phyloP scores from a whole-genome alignment of 2,888 invertebrate genomes.

The Podabrus alpinus region DNA sequence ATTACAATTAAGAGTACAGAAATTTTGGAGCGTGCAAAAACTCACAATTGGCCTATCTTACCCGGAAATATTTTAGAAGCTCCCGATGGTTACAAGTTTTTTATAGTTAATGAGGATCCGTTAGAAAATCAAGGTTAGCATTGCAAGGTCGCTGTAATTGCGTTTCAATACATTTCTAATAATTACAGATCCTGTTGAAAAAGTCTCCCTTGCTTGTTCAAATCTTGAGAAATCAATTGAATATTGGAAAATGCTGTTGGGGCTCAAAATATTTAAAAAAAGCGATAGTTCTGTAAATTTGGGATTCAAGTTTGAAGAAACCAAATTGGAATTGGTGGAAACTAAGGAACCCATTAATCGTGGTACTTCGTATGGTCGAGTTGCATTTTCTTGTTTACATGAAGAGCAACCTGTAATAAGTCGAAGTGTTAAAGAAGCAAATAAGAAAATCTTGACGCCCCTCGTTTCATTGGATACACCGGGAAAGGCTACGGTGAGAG shows the following conservation, averaged over 20 bases:
- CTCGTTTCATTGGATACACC: slow-evolving; percentile 93
- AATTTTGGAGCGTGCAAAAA: slow-evolving; percentile 72
- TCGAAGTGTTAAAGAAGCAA: slow-evolving; percentile 69
- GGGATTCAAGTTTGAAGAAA: slow-evolving; percentile 74
- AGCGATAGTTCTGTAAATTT: slow-evolving; percentile 66
- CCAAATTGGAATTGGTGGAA: slow-evolving; percentile 75
- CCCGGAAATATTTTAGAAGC: slow-evolving; percentile 72
- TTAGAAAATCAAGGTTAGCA: slow-evolving; percentile 65
- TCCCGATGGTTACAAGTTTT: slow-evolving; percentile 92
- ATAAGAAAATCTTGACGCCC: slow-evolving; percentile 82
- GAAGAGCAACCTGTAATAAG: slow-evolving; percentile 78
- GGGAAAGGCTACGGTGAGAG: slow-evolving; percentile 94
- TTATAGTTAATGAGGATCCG: slow-evolving; percentile 73
- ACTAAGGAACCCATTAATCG: slow-evolving; percentile 74
- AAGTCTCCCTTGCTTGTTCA: slow-evolving; percentile 79
- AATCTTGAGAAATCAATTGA: slow-evolving; percentile 74
- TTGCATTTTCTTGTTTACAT: slow-evolving; percentile 89
- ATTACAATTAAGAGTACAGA: slow-evolving; percentile 82
- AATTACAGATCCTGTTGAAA: slow-evolving; percentile 74
- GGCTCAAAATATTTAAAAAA: slow-evolving; percentile 71
- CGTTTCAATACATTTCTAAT: slow-evolving; percentile 3
- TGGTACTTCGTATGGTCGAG: slow-evolving; percentile 90
- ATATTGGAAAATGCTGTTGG: slow-evolving; percentile 84
- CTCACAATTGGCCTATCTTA: slow-evolving; percentile 72
- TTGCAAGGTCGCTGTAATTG: slow-evolving; percentile 16